Base-by-base conservation (phyloP, 2,113 vertebrate genomes). In the Garra rufa region DNA sequence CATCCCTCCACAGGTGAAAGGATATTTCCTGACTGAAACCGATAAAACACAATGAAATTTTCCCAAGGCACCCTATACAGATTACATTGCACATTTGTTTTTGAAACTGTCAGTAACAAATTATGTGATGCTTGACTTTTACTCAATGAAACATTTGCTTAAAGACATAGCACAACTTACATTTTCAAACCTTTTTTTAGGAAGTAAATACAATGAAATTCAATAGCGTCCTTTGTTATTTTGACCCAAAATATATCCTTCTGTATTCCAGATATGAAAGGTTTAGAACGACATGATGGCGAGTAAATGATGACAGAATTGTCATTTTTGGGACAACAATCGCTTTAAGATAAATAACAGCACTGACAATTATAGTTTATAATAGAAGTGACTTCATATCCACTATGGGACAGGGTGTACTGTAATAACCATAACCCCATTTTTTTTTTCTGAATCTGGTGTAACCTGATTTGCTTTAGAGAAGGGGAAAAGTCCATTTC, bases 401-500 rank as follows among this genome's bases (percentile, higher is more conserved):
- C 77, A 46, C 55, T 4, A 26, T 78, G 38, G 38, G n/a, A 61
- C 34, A 44, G 55, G 14, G 14, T 76, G n/a, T 77, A 41, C 10
- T 85, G 24, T 38, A 59, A 76, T 78, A 63, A 85, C 30, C 76
- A 67, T 46, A 65, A 55, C 34, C 50, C 52, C 17, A 43, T 71
- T 61, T 82, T 61, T 61, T 82, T 61, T 52, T 78, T 67, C 28
- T 82, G 21, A 82, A 65, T 43, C 30, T 15, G 3, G 57, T 81
- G 76, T 81, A 82, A 89, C 80, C 77, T 73, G 81, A 61, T 73
- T 34, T 41, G 38, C 59, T 52, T 71, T 80, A 52, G 41, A 38
- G 38, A 50, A 57, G 44, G 14, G 34, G 76, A 83, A 83, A 34
- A 43, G 59, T 84, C 65, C 41, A 52, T 57, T 85, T 85, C 82